Conservation (phyloP, 2,797 vertebrate genomes). For the Platalea minor region DNA sequence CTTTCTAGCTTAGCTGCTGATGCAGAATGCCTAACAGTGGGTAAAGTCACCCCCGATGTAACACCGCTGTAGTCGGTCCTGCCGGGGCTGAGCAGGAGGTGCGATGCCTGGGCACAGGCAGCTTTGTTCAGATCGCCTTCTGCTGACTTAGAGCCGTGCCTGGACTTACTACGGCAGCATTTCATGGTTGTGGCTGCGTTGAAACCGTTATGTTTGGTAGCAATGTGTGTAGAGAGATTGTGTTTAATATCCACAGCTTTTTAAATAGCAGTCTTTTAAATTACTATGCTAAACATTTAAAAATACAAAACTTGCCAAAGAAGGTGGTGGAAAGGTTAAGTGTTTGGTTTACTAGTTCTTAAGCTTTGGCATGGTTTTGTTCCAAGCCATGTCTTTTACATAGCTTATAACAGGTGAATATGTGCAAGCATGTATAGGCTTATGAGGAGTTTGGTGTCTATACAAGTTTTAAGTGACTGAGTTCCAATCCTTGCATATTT, state of each 20-base stretch:
- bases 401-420: background rate
- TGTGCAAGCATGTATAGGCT: background rate
- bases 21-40: fast-evolving
- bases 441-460: background rate
- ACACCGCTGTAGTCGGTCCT: fast-evolving
- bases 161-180: background rate
- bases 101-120: background rate
- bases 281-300: background rate
- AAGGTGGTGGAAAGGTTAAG: background rate
- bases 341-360: background rate
- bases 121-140: background rate
- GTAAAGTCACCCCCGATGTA: fast-evolving
- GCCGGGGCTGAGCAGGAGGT: fast-evolving
- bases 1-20: background rate
- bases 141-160: fast-evolving
- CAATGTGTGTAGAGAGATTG: fast-evolving
- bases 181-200: fast-evolving
- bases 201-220: background rate
- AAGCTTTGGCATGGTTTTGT: background rate
- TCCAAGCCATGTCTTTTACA: background rate
- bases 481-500: background rate
- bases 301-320: background rate
- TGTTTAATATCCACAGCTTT: background rate
- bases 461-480: background rate
- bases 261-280: background rate